Evolutionary conservation across 2,113 vertebrate species (phyloP).

Genomic region (Ornithorhynchus anatinus): DNA sequence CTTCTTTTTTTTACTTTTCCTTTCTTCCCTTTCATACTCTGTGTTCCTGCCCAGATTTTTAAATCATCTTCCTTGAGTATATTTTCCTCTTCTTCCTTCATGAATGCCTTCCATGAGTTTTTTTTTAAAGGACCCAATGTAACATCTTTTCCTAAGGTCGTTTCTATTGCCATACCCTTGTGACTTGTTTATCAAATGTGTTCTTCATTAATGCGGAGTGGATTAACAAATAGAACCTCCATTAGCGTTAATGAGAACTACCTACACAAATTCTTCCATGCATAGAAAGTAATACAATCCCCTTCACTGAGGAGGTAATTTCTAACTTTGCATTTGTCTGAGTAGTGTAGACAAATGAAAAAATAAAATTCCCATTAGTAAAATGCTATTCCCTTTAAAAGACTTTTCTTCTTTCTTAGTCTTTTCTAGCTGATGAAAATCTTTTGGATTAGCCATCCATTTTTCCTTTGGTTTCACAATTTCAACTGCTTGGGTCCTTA

Average conservation of each 20-base stretch:
- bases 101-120: background rate
- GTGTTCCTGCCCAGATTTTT: background rate
- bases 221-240: background rate
- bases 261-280: background rate
- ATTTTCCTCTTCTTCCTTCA: background rate
- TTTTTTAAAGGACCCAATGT: background rate
- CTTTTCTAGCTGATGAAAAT: conserved; percentile 6
- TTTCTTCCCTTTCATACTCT: background rate
- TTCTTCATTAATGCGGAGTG: background rate
- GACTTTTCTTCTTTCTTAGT: conserved; percentile 6
- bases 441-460: background rate
- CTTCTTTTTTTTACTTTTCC: background rate
- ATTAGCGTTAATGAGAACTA: background rate
- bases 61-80: background rate
- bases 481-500: background rate
- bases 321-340: background rate
- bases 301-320: background rate
- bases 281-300: background rate
- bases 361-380: background rate
- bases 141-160: background rate
- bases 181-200: background rate
- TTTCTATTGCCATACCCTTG: background rate
- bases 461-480: conserved; percentile 2
- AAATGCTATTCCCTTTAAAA: background rate
- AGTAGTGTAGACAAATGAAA: background rate